Evolutionary conservation across 1,140 invertebrate species (phyloP).

Genomic region (Tigriopus japonicus): DNA sequence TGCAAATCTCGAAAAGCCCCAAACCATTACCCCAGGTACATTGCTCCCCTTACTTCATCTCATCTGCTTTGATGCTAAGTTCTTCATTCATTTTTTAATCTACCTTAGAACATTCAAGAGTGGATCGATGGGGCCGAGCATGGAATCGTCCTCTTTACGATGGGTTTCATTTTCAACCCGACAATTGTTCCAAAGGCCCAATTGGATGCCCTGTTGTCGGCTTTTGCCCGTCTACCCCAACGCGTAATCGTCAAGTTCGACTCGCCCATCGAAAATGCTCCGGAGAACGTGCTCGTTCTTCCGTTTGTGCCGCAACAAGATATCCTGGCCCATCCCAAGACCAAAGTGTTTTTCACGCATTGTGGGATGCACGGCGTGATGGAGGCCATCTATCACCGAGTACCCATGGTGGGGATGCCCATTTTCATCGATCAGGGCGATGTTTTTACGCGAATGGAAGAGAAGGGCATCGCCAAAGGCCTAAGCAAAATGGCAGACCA

Average conservation of each 20-base stretch:
- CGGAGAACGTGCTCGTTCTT: slow-evolving; percentile 22
- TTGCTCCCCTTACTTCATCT: background rate
- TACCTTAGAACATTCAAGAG: background rate
- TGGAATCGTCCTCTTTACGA: background rate
- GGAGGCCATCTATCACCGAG: slow-evolving; percentile 2
- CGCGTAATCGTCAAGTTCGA: slow-evolving; percentile 23
- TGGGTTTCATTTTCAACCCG: background rate
- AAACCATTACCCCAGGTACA: background rate
- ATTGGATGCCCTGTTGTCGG: slow-evolving; percentile 8
- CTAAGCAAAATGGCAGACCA: background rate
- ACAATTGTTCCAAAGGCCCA: background rate
- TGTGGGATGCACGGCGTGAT: slow-evolving; percentile 18
- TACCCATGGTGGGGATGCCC: background rate
- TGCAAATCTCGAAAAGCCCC: background rate
- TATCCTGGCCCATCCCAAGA: slow-evolving; percentile 22
- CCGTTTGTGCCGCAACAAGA: slow-evolving; percentile 23
- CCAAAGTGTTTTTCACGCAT: slow-evolving; percentile 23
- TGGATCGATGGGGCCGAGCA: background rate
- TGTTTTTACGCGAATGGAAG: background rate
- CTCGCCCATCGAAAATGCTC: slow-evolving; percentile 17
- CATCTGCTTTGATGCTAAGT: background rate
- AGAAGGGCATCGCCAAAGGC: background rate
- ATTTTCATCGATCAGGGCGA: background rate
- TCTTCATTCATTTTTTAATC: background rate
- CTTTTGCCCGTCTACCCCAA: slow-evolving; percentile 20